Base-by-base conservation (phyloP, 2,888 invertebrate genomes). In the Eremobia ochroleuca region DNA sequence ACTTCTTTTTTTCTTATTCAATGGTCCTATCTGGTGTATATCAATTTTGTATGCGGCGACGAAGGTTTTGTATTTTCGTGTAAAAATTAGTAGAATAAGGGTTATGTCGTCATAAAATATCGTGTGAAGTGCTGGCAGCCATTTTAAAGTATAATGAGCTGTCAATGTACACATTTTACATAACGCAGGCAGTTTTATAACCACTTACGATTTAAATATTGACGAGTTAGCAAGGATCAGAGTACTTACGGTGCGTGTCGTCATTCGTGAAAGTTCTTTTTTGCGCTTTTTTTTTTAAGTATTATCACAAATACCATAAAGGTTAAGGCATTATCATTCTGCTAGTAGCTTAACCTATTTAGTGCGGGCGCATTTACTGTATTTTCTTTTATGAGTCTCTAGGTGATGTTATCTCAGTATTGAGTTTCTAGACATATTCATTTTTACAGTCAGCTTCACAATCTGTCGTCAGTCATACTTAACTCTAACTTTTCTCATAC, bases 141-240 rank as follows among this genome's bases (percentile, higher is more conserved):
- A 70, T 78, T 82, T 82, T 69, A 80, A 84, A 82, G 83, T 81
- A 78, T 78, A 82, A 82, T 82, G 59, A 69, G 52, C 46, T 55
- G 34, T 70, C 65, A 71, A 82, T 77, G 59, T 70, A 66, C 59
- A 40, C 52, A 49, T 55, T 49, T 67, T 70, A 67, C 61, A 55
- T 46, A 15, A 37, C 69, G 13, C 4, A 43, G 67, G 79, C 62
- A 59, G 77, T 74, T 79, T 71, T 83, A 43, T 70, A 52, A 59
- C 70, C 79, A 43, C 77, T 71, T 65, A 71, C 15, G 59, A 75
- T 79, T 68, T 75, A 58, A 81, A 75, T 75, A 79, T 75, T 81
- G 31, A 68, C 58, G 21, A 55, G 55, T 15, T 68, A 2, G 74
- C 37, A 34, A 62, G 46, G 61, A 25, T 5, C 8, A 9, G 4